Base-by-base conservation (phyloP, 53 echinoderm and acorn worm species). In the Holothuria scabra region DNA sequence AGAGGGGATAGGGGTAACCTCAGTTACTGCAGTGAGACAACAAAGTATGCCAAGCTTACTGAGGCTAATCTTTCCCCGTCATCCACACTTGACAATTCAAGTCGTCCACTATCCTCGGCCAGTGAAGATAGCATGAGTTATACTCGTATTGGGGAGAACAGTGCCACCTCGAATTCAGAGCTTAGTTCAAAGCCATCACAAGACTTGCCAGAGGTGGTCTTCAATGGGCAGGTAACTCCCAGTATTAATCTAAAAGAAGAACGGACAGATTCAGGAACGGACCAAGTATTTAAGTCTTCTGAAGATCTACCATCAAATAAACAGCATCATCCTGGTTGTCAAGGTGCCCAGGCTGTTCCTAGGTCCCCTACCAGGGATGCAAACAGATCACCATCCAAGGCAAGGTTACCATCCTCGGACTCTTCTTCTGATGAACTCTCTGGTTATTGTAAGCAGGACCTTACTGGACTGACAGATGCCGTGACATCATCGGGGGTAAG, bases 71-170 rank as follows among this genome's bases (percentile, higher is more conserved):
- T 64, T 4, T 78, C 78, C 58, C 78, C 78, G 19, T 9, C 56
- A 12, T 78, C 78, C 57, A 78, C 78, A 10, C 16, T 31, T 10
- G 78, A 57, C 21, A 29, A 56, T 32, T 56, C 56, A 9, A 78
- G 78, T 58, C 78, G 78, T 18, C 78, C 78, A 14, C 58, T 78
- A 28, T 78, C 78, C 14, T 78, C 78, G n/a, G 78, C 78, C 57
- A 78, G 78, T 31, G 78, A 78, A 32, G 78, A 78, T 32, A 78
- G 78, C 59, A 78, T 78, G 78, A 78, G 33, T 29, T 78, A 78
- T 34, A 78, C 78, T 19, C 52, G 78, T 0, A 58, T 78, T 20
- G 78, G 78, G 21, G 78, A 78, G 58, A 58, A 58, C 29, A 52
- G 52, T 52, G 52, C 52, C 14, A 52, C 52, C 52, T 28, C 78